Conservation (phyloP, 2,797 vertebrate genomes). For the Oreochromis mossambicus region DNA sequence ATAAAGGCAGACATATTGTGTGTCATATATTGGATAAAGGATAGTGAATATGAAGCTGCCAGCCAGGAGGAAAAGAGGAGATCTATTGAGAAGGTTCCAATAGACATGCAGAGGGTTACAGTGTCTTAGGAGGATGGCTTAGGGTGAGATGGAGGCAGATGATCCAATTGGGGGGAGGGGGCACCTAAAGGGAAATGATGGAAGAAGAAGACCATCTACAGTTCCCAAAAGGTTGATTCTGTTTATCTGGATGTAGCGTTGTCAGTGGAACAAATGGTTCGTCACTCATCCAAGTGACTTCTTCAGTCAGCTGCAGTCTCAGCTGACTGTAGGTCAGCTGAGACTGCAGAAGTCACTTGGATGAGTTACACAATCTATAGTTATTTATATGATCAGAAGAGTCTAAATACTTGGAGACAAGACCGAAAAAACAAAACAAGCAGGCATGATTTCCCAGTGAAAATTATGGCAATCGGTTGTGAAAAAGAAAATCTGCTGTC, state of each 20-base stretch:
- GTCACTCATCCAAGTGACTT: neutral
- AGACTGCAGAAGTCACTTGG: neutral
- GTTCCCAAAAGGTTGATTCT: neutral
- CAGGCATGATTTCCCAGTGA: neutral
- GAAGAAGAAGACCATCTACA: neutral
- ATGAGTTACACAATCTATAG: neutral
- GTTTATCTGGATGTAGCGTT: neutral
- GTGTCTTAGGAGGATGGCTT: neutral
- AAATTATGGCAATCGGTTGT: neutral
- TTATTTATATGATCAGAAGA: neutral
- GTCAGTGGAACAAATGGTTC: neutral
- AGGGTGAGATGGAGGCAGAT: neutral
- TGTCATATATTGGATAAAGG: neutral
- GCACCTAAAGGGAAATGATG: neutral
- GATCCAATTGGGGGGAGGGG: neutral
- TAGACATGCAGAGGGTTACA: neutral
- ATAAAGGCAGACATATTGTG: neutral
- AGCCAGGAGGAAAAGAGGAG: neutral
- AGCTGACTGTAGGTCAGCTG: neutral
- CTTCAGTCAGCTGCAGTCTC: neutral
- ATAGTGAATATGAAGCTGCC: neutral
- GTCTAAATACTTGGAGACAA: neutral
- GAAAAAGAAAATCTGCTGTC: neutral
- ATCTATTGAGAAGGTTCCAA: neutral
- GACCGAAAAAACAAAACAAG: neutral